Percentiles rank a stretch among this genome's conserved stretches.
Evolutionary conservation across 2,888 invertebrate species (phyloP).

Genomic region (Orchesellides sinensis): DNA sequence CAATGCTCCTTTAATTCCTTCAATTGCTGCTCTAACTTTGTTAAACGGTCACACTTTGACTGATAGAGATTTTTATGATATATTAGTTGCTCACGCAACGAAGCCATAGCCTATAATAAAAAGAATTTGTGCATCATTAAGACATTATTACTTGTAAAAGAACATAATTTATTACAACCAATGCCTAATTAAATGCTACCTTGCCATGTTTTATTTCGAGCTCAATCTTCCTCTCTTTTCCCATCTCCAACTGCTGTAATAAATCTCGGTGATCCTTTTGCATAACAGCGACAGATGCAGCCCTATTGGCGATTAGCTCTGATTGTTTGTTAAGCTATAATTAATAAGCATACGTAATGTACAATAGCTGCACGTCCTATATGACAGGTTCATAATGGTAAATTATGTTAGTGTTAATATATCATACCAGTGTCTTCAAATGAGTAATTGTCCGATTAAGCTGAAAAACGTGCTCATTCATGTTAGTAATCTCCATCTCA

Average conservation of each 20-base stretch:
- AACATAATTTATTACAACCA: too few relatives aligned
- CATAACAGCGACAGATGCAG: neutral
- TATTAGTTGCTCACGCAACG: slow-evolving; percentile 13
- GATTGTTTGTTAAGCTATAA: slow-evolving; percentile 31
- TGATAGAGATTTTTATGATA: neutral
- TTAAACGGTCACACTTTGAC: neutral
- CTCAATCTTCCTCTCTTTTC: slow-evolving; percentile 25
- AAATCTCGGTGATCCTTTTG: slow-evolving; percentile 10
- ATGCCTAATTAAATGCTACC: slow-evolving; percentile 8
- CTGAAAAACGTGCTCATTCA: slow-evolving; percentile 55
- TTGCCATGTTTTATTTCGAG: slow-evolving; percentile 22
- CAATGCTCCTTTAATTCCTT: neutral
- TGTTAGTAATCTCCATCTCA: slow-evolving; percentile 54
- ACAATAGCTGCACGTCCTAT: neutral
- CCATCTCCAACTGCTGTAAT: neutral
- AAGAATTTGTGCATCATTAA: neutral
- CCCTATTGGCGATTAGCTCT: slow-evolving; percentile 25
- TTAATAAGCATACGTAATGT: neutral
- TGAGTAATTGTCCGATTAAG: slow-evolving; percentile 51
- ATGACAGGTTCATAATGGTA: neutral
- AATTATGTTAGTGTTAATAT: too few relatives aligned
- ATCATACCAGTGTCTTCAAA: slow-evolving; percentile 57
- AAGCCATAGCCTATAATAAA: neutral
- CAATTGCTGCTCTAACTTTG: neutral
- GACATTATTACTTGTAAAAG: neutral